Base-by-base conservation (phyloP, 2,888 invertebrate genomes). In the Heliothis peltigera region DNA sequence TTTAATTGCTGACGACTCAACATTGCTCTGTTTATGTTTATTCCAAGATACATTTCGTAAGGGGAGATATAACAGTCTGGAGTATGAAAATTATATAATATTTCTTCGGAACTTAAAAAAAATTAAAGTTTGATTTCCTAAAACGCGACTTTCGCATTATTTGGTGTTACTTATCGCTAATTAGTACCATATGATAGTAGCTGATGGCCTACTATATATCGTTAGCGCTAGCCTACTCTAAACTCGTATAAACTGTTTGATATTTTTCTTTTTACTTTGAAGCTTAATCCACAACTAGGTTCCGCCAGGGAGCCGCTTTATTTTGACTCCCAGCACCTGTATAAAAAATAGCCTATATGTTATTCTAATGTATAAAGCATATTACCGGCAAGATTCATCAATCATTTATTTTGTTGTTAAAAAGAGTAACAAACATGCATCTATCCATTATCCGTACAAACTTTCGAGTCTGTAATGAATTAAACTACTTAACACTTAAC, bases 1-100 rank as follows among this genome's bases (percentile, higher is more conserved):
- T 63, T 72, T 71, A 63, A 68, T 63, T 59, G 55, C 43, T 17
- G 44, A 44, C 47, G 48, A 64, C 54, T 55, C 28, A 17, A 48
- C 49, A 42, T 42, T 46, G 44, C 53, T 49, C 52, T 68, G 62
- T 70, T 59, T 70, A 59, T 25, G 47, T 58, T n/a, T 66, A 60
- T 75, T 57, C 28, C 19, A 49, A 68, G 18, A 74, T 56, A 59
- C 28, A 58, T 68, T 69, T 69, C 54, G 55, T 39, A 68, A 60
- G 21, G 28, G 57, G 56, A 25, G 25, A 49, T 47, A 19, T 21
- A 21, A 57, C n/a, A 12, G 25, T 42, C 15, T 6, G 12, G 19
- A 35, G 17, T 39, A 46, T 68, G 22, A 49, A 46, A 22, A 61
- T 44, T 46, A 44, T 44, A 15, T 44, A 18, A 21, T 39, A 22